These are phyloP conservation scores for Silvanus unidentatus DNA, from an alignment of 2,888 invertebrate genomes.

Conservation along the genomic window DNA sequence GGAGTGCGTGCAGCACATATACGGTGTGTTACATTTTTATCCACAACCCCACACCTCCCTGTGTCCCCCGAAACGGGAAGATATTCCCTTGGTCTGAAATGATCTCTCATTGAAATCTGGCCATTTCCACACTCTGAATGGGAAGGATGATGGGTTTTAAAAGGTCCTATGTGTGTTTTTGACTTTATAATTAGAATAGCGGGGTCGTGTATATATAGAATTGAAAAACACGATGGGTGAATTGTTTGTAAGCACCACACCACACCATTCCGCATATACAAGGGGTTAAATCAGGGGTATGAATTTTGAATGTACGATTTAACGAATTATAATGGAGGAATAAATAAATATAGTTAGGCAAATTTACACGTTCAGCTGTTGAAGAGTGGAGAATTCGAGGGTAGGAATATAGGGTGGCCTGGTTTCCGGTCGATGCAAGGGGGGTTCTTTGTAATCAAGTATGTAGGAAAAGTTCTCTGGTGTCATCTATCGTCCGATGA, in stretches of 20 bases:
- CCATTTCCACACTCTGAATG: too few relatives aligned
- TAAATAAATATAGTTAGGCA: constrained; percentile 46
- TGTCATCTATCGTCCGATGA: too few relatives aligned
- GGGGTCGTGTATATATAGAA: background rate
- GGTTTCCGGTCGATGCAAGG: constrained; percentile 22
- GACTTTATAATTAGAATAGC: constrained; percentile 43
- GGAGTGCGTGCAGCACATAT: too few relatives aligned
- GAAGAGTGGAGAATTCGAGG: constrained; percentile 15
- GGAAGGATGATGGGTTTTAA: too few relatives aligned
- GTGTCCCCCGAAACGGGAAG: too few relatives aligned
- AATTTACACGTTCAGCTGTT: constrained; percentile 46
- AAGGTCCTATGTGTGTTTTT: constrained; percentile 27
- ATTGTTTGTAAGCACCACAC: constrained; percentile 39
- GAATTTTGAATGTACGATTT: constrained; percentile 44
- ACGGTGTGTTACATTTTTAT: too few relatives aligned
- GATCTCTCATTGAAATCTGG: too few relatives aligned
- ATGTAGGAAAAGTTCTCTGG: too few relatives aligned
- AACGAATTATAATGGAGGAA: constrained; percentile 45
- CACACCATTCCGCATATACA: constrained; percentile 10
- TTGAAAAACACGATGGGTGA: constrained; percentile 23
- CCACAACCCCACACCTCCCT: too few relatives aligned
- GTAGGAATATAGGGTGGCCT: constrained; percentile 14
- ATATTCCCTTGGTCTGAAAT: too few relatives aligned
- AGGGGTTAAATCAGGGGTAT: constrained; percentile 41
- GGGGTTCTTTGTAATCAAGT: background rate